Evolutionary conservation across 2,797 vertebrate species (phyloP), one percentile per base, ranked within the genome.

Genomic region (Acipenser oxyrinchus): DNA sequence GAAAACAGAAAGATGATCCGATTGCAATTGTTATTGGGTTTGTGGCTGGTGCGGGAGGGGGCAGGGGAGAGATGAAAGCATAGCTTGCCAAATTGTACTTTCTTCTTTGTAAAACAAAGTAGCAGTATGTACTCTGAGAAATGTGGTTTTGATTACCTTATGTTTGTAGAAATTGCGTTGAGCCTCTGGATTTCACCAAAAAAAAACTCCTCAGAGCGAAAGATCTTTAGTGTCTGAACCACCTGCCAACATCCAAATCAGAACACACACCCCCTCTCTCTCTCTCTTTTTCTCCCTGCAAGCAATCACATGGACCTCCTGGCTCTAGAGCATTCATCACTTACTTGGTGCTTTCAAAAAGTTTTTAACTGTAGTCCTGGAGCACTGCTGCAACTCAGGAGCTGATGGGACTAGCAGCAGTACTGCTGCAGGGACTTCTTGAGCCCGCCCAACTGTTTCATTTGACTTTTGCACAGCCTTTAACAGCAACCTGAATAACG

Each of bases 251-350:
- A 76, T 77, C 72, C 72, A 67, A 80, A 48, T 58, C 67, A 64
- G 69, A 73, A 63, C 72, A 70, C 59, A 67, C 51, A 57, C 61
- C 65, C 69, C 51, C 65, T 5, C 37, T 37, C 37, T 37, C 37
- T 37, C 37, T n/a, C 59, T 72, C 76, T 77, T 15, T 15, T 10
- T 49, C 49, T 10, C 64, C 58, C 10, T 37, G 49, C 49, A 55
- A 50, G 55, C n/a, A 82, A 78, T 75, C 84, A 75, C 75, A 78
- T 83, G 83, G 85, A 86, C 80, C 83, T 80, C 82, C 81, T 83
- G 84, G 85, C 84, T 86, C 81, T 65, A 67, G 80, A 77, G 79
- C 78, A 77, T 80, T 83, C 76, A 76, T 82, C 83, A 79, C 75
- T 70, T 71, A 78, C 79, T 84, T 81, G 75, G 80, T 82, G 79